phyloP scores from a whole-genome alignment of 2,888 invertebrate species.

The Dexiosoma caninum region DNA sequence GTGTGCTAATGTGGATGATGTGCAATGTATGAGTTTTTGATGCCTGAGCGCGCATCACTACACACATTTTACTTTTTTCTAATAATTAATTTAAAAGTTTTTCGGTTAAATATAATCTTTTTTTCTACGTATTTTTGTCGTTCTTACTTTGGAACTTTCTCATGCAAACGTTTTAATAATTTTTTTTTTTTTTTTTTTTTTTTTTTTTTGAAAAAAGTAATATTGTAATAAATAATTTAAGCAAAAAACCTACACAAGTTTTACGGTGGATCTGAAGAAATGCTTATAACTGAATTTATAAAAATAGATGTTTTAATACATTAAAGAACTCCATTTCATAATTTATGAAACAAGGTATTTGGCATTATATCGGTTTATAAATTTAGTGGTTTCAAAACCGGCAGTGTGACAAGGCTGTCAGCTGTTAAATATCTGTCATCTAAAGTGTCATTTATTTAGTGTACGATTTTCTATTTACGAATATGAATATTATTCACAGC shows the following conservation, averaged over 20 bases:
- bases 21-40: conserved; percentile 62
- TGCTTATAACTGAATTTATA: too few relatives aligned
- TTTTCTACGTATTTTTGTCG: conserved; percentile 34
- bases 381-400: too few relatives aligned
- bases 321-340: too few relatives aligned
- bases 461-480: too few relatives aligned
- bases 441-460: too few relatives aligned
- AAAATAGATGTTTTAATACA: too few relatives aligned
- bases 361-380: too few relatives aligned
- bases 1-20: conserved; percentile 50
- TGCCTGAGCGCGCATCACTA: conserved; percentile 61
- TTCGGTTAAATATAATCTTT: conserved; percentile 67
- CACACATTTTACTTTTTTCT: conserved; percentile 70
- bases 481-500: too few relatives aligned
- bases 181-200: neutral
- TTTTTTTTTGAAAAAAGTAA: neutral
- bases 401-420: too few relatives aligned
- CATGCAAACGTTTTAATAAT: conserved; percentile 14
- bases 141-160: conserved; percentile 40
- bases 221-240: too few relatives aligned
- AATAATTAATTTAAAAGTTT: conserved; percentile 77
- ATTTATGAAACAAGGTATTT: too few relatives aligned
- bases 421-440: too few relatives aligned
- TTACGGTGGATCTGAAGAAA: conserved; percentile 25
- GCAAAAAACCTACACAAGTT: neutral